Evolutionary conservation across 2,888 invertebrate genomes (phyloP).

Genomic region (Pharmacophagus antenor): DNA sequence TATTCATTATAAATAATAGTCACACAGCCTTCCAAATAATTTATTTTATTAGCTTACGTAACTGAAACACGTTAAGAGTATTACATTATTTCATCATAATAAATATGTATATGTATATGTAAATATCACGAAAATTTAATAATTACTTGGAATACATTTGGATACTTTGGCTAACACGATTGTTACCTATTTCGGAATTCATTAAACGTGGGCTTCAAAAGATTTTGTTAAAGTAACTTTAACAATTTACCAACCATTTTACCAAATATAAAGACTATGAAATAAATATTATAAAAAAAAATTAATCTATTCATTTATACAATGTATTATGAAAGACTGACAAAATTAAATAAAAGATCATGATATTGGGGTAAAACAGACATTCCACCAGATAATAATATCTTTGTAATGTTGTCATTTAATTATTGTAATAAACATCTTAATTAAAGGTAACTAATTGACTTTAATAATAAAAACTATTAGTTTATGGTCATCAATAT

Average conservation of each 20-base stretch:
- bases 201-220: background rate
- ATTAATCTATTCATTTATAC: too few relatives aligned
- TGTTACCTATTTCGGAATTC: too few relatives aligned
- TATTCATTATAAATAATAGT: background rate
- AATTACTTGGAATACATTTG: background rate
- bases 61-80: background rate
- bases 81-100: background rate
- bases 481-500: too few relatives aligned
- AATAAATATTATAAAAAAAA: too few relatives aligned
- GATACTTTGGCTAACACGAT: background rate
- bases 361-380: background rate
- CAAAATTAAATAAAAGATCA: background rate
- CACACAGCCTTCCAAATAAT: conserved; percentile 5
- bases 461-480: too few relatives aligned
- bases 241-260: too few relatives aligned
- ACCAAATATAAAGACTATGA: too few relatives aligned
- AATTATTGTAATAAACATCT: background rate
- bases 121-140: too few relatives aligned
- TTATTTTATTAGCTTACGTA: background rate
- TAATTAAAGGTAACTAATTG: background rate
- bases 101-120: too few relatives aligned
- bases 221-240: too few relatives aligned
- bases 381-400: background rate
- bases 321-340: background rate
- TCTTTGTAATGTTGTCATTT: background rate